Percentiles rank a stretch among this genome's conserved stretches.
Conservation (phyloP, 1,140 invertebrate species). For the Drosophila sturtevanti region DNA sequence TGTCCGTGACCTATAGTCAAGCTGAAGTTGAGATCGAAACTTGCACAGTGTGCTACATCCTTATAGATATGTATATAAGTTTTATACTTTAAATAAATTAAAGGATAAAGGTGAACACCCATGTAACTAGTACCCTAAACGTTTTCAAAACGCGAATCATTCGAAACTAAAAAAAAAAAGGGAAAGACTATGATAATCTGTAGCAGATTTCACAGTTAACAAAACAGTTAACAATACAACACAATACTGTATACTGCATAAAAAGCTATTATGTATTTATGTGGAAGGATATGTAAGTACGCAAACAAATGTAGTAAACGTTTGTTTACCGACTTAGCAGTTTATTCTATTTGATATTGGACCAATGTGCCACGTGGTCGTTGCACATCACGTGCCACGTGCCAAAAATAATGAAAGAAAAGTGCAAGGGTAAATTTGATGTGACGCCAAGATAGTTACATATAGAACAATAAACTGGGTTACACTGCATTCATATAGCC, state of each 20-base stretch:
- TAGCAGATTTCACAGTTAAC: no score
- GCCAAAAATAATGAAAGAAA: constrained; percentile 12
- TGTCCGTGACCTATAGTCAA: constrained; percentile 58
- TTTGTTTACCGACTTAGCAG: background rate
- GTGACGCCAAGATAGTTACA: constrained; percentile 35
- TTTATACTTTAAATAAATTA: no score
- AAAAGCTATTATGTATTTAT: no score
- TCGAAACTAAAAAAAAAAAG: no score
- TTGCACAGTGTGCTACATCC: background rate
- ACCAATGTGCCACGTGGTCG: constrained; percentile 29
- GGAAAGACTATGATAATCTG: no score
- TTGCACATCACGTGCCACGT: constrained; percentile 47
- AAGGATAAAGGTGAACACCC: no score
- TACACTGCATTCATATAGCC: constrained; percentile 64
- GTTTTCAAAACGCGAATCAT: no score
- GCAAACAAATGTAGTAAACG: background rate
- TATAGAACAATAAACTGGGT: constrained; percentile 13
- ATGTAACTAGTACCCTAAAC: no score
- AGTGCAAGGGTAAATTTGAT: constrained; percentile 44
- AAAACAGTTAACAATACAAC: no score
- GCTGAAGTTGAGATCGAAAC: constrained; percentile 48
- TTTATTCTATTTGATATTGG: background rate
- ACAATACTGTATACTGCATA: no score
- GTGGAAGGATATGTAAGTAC: background rate
- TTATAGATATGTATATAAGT: no score